Conservation (phyloP, 2,888 invertebrate species). For the Scaptomyza polygonia region DNA sequence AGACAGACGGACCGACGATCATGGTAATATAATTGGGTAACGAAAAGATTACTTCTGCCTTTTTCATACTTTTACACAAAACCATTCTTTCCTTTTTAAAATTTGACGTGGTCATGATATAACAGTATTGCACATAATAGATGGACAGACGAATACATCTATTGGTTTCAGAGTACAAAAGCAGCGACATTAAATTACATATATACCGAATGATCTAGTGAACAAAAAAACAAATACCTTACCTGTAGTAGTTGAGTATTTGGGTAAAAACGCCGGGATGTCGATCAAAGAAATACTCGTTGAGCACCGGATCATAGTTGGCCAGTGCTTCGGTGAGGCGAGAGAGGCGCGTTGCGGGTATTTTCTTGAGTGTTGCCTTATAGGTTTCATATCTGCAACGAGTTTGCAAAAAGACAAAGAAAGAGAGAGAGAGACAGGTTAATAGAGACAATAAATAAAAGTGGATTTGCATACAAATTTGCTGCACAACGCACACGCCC, state of each 20-base stretch:
- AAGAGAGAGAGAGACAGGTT: background rate
- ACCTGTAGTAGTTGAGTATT: constrained; percentile 94
- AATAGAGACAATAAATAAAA: constrained; percentile 44
- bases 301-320: constrained; percentile 94
- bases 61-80: no score
- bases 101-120: no score
- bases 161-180: no score
- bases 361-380: constrained; percentile 93
- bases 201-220: no score
- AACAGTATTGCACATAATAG: no score
- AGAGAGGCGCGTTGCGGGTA: constrained; percentile 93
- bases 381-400: constrained; percentile 88
- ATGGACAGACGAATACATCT: no score
- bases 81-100: no score
- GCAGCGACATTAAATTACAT: no score
- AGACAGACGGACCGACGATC: no score
- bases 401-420: background rate
- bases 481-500: constrained; percentile 43
- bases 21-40: no score
- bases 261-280: constrained; percentile 96
- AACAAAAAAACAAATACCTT: constrained; percentile 63
- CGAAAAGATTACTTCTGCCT: no score
- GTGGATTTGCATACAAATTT: constrained; percentile 63
- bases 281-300: constrained; percentile 94
- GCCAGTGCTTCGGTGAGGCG: constrained; percentile 93